phyloP scores from a whole-genome alignment of 2,113 vertebrate genomes.

The Psettodes erumei region DNA sequence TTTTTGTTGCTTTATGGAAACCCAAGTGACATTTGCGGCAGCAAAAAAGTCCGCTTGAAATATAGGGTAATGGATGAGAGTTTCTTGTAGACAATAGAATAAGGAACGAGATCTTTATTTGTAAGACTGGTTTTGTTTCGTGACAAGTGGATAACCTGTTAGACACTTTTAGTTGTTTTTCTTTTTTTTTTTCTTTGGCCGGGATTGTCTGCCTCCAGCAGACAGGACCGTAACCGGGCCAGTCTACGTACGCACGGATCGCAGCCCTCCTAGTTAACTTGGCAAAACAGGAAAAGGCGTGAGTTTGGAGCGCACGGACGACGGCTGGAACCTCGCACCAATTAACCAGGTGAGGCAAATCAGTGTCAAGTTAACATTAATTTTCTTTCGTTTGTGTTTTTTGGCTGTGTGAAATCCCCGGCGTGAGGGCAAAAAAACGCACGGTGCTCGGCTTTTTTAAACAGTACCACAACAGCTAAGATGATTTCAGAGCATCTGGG shows the following conservation, averaged over 20 bases:
- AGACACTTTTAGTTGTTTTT: slow-evolving; percentile 68
- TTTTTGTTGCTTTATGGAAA: slow-evolving; percentile 64
- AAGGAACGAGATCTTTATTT: slow-evolving; percentile 10
- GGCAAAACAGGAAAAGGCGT: slow-evolving; percentile 62
- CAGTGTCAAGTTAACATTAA: slow-evolving; percentile 12
- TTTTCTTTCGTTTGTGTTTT: slow-evolving; percentile 40
- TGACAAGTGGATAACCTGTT: slow-evolving; percentile 78
- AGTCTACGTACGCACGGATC: slow-evolving; percentile 64
- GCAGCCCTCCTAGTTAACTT: slow-evolving; percentile 65
- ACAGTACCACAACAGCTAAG: not conserved
- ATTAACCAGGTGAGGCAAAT: slow-evolving; percentile 75
- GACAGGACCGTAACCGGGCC: slow-evolving; percentile 67
- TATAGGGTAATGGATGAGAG: slow-evolving; percentile 48
- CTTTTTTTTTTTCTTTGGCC: slow-evolving; percentile 11
- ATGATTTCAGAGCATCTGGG: slow-evolving; percentile 13
- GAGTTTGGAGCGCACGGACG: slow-evolving; percentile 51
- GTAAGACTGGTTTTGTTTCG: slow-evolving; percentile 43
- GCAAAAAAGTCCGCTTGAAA: slow-evolving; percentile 66
- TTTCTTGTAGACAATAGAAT: slow-evolving; percentile 52
- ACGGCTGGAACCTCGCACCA: slow-evolving; percentile 57
- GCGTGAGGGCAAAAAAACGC: slow-evolving; percentile 17
- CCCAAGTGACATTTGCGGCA: slow-evolving; percentile 70
- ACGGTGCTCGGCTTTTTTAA: not conserved
- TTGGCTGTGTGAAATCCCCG: slow-evolving; percentile 10
- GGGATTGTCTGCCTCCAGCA: slow-evolving; percentile 64